Evolutionary conservation across 1,140 invertebrate genomes (phyloP).

Genomic region (Aphelinus certus): DNA sequence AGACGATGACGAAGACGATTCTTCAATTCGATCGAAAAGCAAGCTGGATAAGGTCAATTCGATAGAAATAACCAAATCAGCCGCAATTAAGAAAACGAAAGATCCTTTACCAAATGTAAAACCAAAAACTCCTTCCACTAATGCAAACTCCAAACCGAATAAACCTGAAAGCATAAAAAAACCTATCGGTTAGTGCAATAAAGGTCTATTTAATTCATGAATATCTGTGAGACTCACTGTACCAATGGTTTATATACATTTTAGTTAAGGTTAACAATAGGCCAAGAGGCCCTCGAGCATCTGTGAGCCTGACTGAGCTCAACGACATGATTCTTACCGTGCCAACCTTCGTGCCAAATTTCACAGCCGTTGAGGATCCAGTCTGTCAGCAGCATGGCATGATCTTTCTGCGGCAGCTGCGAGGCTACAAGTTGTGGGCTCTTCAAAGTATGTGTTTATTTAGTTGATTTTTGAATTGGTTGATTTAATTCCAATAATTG

Average conservation of each 20-base stretch:
- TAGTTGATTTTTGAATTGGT: slow-evolving; percentile 26
- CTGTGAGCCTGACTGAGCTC: slow-evolving; percentile 55
- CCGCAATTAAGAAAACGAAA: slow-evolving; percentile 31
- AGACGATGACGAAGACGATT: slow-evolving; percentile 31
- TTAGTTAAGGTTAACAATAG: slow-evolving; percentile 31
- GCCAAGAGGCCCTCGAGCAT: slow-evolving; percentile 43
- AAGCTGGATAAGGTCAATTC: slow-evolving; percentile 53
- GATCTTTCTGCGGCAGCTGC: slow-evolving; percentile 73
- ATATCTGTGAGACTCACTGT: background rate
- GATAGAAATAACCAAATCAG: slow-evolving; percentile 21
- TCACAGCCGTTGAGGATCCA: slow-evolving; percentile 69
- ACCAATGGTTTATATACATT: slow-evolving; percentile 10
- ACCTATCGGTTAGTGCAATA: too few species aligned
- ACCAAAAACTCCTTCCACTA: slow-evolving; percentile 25
- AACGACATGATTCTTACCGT: slow-evolving; percentile 66
- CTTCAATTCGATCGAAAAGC: slow-evolving; percentile 7
- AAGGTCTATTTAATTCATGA: too few species aligned
- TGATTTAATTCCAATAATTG: too few species aligned
- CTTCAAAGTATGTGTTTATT: slow-evolving; percentile 71
- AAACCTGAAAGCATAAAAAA: slow-evolving; percentile 15
- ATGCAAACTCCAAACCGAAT: slow-evolving; percentile 35
- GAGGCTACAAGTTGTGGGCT: slow-evolving; percentile 74
- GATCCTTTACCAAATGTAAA: slow-evolving; percentile 15
- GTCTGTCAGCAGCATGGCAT: slow-evolving; percentile 75
- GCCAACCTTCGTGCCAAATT: slow-evolving; percentile 74